These are phyloP conservation scores for Atta texana DNA, from an alignment of 1,140 invertebrate genomes.

Conservation along the genomic window DNA sequence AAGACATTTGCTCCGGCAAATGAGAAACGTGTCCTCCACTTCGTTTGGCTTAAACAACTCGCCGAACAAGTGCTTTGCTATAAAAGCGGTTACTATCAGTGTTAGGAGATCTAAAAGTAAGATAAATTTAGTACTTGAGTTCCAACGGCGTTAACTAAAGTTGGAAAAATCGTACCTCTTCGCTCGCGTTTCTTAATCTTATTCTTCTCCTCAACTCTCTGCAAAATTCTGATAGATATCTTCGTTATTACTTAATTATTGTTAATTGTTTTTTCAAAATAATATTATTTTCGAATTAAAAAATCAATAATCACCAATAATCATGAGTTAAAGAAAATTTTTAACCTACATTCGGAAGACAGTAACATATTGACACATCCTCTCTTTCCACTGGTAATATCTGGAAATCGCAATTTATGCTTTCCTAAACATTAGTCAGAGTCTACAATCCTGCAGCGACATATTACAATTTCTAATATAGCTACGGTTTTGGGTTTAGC, in stretches of 20 bases:
- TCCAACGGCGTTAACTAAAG: not conserved
- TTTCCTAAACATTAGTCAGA: constrained; percentile 9
- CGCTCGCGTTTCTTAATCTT: not conserved
- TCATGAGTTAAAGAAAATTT: not conserved
- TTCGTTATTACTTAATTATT: not conserved
- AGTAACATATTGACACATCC: constrained; percentile 4
- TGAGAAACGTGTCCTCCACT: constrained; percentile 15
- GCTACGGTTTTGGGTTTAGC: constrained; percentile 16
- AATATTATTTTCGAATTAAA: not conserved
- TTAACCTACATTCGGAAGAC: not conserved
- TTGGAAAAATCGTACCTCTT: constrained; percentile 5
- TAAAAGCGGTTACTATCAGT: constrained; percentile 26
- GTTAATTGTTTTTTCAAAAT: not conserved
- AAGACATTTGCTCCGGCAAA: not conserved
- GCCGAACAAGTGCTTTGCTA: not conserved
- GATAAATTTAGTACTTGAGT: constrained; percentile 32
- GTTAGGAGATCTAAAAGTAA: constrained; percentile 12
- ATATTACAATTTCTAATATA: constrained; percentile 42
- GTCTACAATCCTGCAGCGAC: not conserved
- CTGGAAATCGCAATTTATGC: constrained; percentile 28
- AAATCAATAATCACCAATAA: no score
- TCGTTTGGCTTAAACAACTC: constrained; percentile 45
- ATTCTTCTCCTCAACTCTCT: not conserved
- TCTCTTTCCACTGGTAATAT: not conserved
- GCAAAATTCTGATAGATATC: not conserved